Evolutionary conservation across 2,113 vertebrate genomes (phyloP), one percentile per base, ranked within the genome.

Genomic region (Cyprinodon brontotheroides): DNA sequence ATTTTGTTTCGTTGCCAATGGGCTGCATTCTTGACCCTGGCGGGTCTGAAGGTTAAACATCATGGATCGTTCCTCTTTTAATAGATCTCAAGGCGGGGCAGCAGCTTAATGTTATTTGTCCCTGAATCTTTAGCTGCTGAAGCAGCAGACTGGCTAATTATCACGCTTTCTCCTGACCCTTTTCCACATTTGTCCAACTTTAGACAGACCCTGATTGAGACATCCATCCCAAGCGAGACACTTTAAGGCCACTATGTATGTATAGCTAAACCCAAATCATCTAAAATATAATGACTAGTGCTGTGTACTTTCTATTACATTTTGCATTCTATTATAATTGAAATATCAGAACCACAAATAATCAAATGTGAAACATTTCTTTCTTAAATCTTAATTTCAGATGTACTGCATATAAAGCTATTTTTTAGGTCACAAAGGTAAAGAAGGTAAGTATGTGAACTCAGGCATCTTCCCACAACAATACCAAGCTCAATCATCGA

Each of bases 11-110:
- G 85, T 90, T 83, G 78, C 86, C 88, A 91, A 83, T 78, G 89
- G 74, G 88, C 90, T 91, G 88, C 93, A 94, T 95, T 94, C 93
- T 91, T 94, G 93, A 95, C 93, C 94, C 86, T 77, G 53, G 85
- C 36, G 81, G 90, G 90, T 90, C 91, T 92, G n/a, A n/a, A n/a
- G 89, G 87, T 93, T 94, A 94, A 94, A 94, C 93, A 93, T 90
- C 89, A 84, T 74, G 84, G 91, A 92, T 76, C 89, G 92, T 92
- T 89, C 81, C 89, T 82, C 90, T 80, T 91, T 94, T 93, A n/a
- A n/a, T n/a, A n/a, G 93, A 68, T 39, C 70, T 59, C 77, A 81
- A 88, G 90, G 89, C 81, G 83, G 84, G 87, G 84, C 86, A 86
- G 83, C 88, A 93, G 90, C 92, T 93, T 91, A 90, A 93, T 92